These are phyloP conservation scores for Amniataba percoides DNA, from an alignment of 2,797 vertebrate species.

Conservation along the genomic window DNA sequence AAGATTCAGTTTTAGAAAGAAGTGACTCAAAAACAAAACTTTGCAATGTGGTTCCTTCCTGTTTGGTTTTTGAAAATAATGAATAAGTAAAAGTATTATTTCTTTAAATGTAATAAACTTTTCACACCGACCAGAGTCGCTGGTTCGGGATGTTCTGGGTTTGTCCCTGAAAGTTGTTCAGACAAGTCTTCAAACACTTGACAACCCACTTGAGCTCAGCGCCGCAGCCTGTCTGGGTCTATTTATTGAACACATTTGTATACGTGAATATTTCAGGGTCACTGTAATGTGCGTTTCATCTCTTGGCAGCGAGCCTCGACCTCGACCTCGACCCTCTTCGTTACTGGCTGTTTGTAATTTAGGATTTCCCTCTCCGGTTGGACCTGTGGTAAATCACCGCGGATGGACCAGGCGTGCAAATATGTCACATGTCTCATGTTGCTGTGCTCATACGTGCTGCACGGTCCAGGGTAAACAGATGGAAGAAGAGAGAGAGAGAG, in stretches of 20 bases:
- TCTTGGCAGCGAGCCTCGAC: background rate
- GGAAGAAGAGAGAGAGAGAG: background rate
- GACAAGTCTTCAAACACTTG: background rate
- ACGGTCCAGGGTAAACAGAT: background rate
- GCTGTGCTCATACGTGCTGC: background rate
- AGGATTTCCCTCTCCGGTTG: background rate
- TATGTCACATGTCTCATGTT: background rate
- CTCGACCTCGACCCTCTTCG: background rate
- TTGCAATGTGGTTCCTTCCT: too few species aligned
- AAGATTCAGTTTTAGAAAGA: background rate
- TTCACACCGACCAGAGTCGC: background rate
- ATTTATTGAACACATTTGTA: background rate
- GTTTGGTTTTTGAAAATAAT: too few species aligned
- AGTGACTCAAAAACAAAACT: background rate
- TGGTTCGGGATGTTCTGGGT: background rate
- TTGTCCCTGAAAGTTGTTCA: background rate
- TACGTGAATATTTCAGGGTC: background rate
- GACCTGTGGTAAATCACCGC: slow-evolving; percentile 9
- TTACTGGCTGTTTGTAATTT: background rate
- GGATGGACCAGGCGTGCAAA: slow-evolving; percentile 11
- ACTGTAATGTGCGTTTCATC: background rate
- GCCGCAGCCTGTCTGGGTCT: background rate
- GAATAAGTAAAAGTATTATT: too few species aligned
- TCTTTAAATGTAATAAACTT: too few species aligned
- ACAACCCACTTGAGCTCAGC: background rate